Conservation (phyloP, 2,797 vertebrate species). For the Craterocephalus amniculus region DNA sequence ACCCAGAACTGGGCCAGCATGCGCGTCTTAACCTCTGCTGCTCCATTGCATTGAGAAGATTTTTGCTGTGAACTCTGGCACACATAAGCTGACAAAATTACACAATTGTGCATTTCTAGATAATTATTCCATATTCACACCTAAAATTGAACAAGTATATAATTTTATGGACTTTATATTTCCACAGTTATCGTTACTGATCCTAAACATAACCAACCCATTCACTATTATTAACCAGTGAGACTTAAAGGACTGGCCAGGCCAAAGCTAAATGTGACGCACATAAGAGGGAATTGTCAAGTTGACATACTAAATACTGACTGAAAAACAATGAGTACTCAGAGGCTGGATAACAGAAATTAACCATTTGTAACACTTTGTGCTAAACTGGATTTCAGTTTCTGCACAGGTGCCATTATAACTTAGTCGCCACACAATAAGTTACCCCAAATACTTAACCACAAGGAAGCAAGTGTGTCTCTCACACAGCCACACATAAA, state of each 20-base stretch:
- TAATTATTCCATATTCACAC: background rate
- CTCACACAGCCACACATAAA: constrained; percentile 15
- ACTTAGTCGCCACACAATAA: constrained; percentile 37
- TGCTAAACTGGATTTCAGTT: constrained; percentile 14
- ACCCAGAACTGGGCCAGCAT: no score
- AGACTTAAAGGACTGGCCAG: no score
- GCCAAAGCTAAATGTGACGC: background rate
- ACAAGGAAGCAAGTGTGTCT: constrained; percentile 15
- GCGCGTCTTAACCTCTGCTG: no score
- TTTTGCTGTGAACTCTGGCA: no score
- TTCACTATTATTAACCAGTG: background rate
- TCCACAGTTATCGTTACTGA: no score
- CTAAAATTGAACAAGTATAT: background rate
- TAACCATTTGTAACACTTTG: constrained; percentile 4
- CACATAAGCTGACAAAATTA: no score
- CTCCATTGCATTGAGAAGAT: no score
- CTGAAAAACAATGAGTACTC: background rate
- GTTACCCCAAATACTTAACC: constrained; percentile 13
- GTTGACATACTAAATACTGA: background rate
- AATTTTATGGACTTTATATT: background rate
- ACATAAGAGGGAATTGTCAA: background rate
- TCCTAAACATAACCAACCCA: background rate
- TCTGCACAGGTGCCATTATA: constrained; percentile 42
- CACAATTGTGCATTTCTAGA: no score
- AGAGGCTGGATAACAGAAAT: background rate